Evolutionary conservation across 2,113 vertebrate species (phyloP).

Genomic region (Varanus salvator): DNA sequence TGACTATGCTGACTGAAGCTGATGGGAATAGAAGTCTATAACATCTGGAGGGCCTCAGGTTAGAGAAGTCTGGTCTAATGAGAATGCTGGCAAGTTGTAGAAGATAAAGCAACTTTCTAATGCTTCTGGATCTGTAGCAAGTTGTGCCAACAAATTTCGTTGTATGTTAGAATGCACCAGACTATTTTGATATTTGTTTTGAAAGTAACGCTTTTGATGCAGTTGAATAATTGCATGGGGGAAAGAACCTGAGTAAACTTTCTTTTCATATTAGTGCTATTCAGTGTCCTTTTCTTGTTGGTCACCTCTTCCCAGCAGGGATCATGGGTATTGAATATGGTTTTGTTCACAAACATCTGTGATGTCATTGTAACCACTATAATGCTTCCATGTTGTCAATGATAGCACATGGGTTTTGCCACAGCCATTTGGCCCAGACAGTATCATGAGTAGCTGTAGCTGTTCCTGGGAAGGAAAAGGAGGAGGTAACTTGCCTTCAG

Average conservation of each 20-base stretch:
- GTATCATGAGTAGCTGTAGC: not conserved
- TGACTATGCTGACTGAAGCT: not conserved
- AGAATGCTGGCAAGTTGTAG: slow-evolving; percentile 62
- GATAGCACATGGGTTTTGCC: not conserved
- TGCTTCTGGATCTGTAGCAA: slow-evolving; percentile 51
- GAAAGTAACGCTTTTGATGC: not conserved
- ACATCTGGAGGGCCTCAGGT: not conserved
- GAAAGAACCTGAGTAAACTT: not conserved
- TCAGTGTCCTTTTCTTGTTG: not conserved
- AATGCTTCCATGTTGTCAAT: not conserved
- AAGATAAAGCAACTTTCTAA: slow-evolving; percentile 66
- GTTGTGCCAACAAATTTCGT: slow-evolving; percentile 49
- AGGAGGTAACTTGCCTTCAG: not conserved
- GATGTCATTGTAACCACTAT: not conserved
- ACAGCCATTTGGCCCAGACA: not conserved
- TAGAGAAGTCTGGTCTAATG: slow-evolving; percentile 31
- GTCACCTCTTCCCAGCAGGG: not conserved
- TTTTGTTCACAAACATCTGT: not conserved
- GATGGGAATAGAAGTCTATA: not conserved
- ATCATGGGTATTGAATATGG: not conserved
- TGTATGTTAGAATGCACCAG: not conserved
- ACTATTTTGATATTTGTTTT: not conserved
- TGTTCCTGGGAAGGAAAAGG: not conserved
- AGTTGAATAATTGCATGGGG: not conserved
- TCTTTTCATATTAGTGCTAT: not conserved